Base-by-base conservation (phyloP, 2,888 invertebrate genomes). In the Cosmopolites sordidus region DNA sequence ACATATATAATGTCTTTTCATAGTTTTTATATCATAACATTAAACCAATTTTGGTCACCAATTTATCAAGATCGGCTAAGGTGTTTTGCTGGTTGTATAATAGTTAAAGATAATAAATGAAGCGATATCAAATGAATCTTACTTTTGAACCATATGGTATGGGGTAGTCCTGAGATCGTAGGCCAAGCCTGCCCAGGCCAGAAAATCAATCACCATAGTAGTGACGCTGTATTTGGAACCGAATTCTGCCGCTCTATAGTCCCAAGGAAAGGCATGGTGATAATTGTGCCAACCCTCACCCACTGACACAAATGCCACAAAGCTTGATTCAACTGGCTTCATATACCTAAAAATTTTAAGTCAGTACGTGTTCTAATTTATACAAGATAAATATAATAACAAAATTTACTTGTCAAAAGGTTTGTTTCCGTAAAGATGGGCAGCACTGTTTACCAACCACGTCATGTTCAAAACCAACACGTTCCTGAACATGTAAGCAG, bases 361-460 rank as follows among this genome's bases (percentile, higher is more conserved):
- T n/a, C n/a, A n/a, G n/a, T n/a, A n/a, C n/a, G n/a, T n/a, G n/a
- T n/a, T n/a, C n/a, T n/a, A n/a, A n/a, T n/a, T n/a, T n/a, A 17
- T 17, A 48, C 30, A 9, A 17, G 16, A 43, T 1, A 43, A 27
- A 47, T 15, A 9, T 39, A 50, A 51, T 4, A 6, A 14, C 12
- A 16, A 40, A 29, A 64, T 79, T 76, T 71, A 84, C 83, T 79
- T 77, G 70, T 91, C 88, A 69, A 87, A 92, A 1, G 91, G 90
- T 67, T 82, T 82, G 47, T 79, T 83, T 9, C 91, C 92, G 72
- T 83, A 89, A 50, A 86, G 73, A 75, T 91, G 92, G 1, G 90
- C 90, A 0, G 83, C 81, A 59, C 89, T 89, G 69, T 92, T 92
- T 2, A 92, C 88, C 2, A 83, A 74, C 90, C 90, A 92, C 0